A percentile compares a stretch with the other conserved stretches of the same genome.
These are phyloP conservation scores for Hippocampus barbouri DNA, from an alignment of 2,113 vertebrate genomes.

Conservation along the genomic window DNA sequence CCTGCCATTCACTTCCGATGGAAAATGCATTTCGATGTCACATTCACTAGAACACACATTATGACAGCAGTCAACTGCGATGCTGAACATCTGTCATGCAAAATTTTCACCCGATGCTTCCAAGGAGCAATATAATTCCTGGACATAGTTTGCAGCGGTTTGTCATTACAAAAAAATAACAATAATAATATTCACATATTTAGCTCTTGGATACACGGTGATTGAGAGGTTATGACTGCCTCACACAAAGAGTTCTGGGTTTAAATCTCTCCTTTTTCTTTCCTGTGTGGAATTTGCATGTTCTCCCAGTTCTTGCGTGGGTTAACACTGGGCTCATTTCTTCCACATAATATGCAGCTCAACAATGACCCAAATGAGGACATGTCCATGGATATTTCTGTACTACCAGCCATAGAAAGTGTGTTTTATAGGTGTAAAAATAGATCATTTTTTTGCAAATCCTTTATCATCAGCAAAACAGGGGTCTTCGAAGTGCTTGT, in stretches of 20 bases:
- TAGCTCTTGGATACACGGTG: background rate
- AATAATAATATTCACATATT: background rate
- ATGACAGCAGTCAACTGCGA: background rate
- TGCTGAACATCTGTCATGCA: background rate
- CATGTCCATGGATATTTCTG: too few relatives aligned
- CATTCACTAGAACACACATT: background rate
- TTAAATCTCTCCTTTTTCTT: background rate
- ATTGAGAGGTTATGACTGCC: background rate
- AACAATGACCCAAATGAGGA: too few relatives aligned
- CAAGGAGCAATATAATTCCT: background rate
- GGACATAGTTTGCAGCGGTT: background rate
- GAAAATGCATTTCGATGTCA: conserved; percentile 11
- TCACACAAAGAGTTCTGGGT: background rate
- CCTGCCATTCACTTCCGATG: background rate
- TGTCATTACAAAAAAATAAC: background rate
- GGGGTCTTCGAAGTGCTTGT: too few relatives aligned
- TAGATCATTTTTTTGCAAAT: too few relatives aligned
- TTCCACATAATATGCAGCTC: too few relatives aligned
- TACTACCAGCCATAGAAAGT: too few relatives aligned
- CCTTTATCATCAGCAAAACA: too few relatives aligned
- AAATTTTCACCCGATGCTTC: background rate
- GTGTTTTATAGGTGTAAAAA: too few relatives aligned
- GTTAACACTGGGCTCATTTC: too few relatives aligned
- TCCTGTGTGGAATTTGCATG: too few relatives aligned
- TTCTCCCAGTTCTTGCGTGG: too few relatives aligned